phyloP scores from a whole-genome alignment of 2,113 vertebrate genomes.

The Xenopus borealis region DNA sequence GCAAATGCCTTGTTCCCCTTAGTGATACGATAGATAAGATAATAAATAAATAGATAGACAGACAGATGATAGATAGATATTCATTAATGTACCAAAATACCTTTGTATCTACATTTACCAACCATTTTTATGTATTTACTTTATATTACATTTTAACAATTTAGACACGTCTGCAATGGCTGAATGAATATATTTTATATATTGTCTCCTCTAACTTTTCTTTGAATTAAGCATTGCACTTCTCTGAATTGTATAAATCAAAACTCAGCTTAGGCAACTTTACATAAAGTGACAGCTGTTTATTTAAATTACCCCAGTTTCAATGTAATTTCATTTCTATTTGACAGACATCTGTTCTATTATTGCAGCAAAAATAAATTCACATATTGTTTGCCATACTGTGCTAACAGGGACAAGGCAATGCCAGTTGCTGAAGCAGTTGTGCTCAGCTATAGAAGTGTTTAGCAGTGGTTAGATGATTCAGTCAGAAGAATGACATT shows the following conservation, averaged over 20 bases:
- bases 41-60: too few relatives aligned
- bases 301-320: constrained; percentile 64
- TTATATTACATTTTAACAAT: too few relatives aligned
- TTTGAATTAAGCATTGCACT: constrained; percentile 8
- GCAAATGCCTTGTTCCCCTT: too few relatives aligned
- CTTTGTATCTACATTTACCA: too few relatives aligned
- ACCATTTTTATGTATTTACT: too few relatives aligned
- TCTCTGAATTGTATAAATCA: constrained; percentile 53
- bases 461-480: constrained; percentile 40
- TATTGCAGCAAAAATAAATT: constrained; percentile 55
- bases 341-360: constrained; percentile 64
- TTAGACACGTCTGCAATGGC: not conserved
- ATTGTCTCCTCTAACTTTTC: constrained; percentile 1
- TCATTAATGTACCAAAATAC: too few relatives aligned
- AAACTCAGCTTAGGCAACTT: constrained; percentile 60
- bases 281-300: constrained; percentile 67
- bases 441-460: constrained; percentile 43
- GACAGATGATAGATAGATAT: too few relatives aligned
- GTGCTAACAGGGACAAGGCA: constrained; percentile 51
- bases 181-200: not conserved
- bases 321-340: constrained; percentile 54
- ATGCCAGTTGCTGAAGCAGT: constrained; percentile 55
- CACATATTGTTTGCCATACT: constrained; percentile 63
- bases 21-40: too few relatives aligned
- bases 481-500: constrained; percentile 31